Percentiles rank a stretch among this genome's conserved stretches.
Evolutionary conservation across 2,113 vertebrate species (phyloP).

Genomic region (Oriolus oriolus): DNA sequence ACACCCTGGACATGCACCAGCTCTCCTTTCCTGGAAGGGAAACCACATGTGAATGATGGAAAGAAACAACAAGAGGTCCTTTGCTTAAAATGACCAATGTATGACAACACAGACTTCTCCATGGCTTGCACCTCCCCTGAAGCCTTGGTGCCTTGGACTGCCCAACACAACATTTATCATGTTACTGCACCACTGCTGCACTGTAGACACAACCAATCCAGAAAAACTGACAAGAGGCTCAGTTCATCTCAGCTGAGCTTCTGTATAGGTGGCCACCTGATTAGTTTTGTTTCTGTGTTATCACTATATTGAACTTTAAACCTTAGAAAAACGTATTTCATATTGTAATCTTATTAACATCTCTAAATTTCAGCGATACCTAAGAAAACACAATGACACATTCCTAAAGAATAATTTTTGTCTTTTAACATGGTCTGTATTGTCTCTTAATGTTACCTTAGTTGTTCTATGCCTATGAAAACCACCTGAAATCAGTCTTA

Average conservation of each 20-base stretch:
- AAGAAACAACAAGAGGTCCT: neutral
- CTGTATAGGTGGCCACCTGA: neutral
- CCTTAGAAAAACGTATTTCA: neutral
- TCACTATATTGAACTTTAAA: neutral
- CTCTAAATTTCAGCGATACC: neutral
- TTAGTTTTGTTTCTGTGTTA: neutral
- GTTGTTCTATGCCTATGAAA: neutral
- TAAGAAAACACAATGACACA: neutral
- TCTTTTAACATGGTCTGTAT: neutral
- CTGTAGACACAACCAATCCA: fast-evolving
- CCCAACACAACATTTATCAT: neutral
- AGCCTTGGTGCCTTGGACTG: neutral
- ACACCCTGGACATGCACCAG: neutral
- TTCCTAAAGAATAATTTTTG: neutral
- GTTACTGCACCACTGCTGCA: neutral
- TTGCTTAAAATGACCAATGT: neutral
- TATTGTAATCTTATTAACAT: neutral
- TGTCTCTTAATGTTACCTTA: neutral
- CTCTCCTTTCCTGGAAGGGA: neutral
- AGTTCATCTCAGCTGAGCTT: neutral
- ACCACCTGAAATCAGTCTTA: neutral
- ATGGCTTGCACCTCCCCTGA: neutral
- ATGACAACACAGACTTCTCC: neutral
- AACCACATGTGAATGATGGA: neutral
- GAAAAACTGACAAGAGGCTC: neutral